Percentiles rank a stretch among this genome's conserved stretches.
These are phyloP conservation scores for Eurytemora carolleeae DNA, from an alignment of 1,140 invertebrate species.

Conservation along the genomic window DNA sequence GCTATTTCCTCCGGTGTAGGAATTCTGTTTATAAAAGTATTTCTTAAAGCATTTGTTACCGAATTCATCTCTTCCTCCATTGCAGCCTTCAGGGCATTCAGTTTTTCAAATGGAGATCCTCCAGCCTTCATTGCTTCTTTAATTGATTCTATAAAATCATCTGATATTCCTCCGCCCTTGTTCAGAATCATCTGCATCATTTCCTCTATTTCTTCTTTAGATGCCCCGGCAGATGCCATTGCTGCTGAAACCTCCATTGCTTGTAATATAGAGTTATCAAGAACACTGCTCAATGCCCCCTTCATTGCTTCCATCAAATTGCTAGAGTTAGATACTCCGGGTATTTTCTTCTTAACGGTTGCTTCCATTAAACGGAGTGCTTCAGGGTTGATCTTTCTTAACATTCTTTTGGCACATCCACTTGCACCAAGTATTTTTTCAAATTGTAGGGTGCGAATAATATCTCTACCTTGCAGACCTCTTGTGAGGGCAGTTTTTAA, in stretches of 20 bases:
- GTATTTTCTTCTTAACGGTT: neutral
- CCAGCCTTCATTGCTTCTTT: slow-evolving; percentile 7
- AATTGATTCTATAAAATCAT: neutral
- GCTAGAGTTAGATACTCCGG: neutral
- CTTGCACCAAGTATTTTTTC: slow-evolving; percentile 2
- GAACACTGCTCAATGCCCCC: neutral
- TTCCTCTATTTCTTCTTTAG: slow-evolving; percentile 13
- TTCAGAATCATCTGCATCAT: slow-evolving; percentile 11
- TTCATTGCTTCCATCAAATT: slow-evolving; percentile 7
- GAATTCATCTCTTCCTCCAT: slow-evolving; percentile 11
- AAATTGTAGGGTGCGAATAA: neutral
- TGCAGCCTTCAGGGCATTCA: slow-evolving; percentile 5
- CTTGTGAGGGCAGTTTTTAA: slow-evolving; percentile 5
- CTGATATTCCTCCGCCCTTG: neutral
- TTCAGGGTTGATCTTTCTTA: slow-evolving; percentile 6
- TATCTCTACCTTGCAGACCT: neutral
- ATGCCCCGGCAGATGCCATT: slow-evolving; percentile 8
- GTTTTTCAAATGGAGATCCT: slow-evolving; percentile 1
- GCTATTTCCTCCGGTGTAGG: slow-evolving; percentile 4
- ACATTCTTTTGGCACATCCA: neutral
- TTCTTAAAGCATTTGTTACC: neutral
- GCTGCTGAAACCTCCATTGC: slow-evolving; percentile 1
- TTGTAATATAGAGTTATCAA: slow-evolving; percentile 1
- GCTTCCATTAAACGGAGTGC: slow-evolving; percentile 4
- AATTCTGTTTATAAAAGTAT: slow-evolving; percentile 3